Evolutionary conservation across 2,113 vertebrate genomes (phyloP), one percentile per base, ranked within the genome.

Genomic region (Sterrhoptilus dennistouni): DNA sequence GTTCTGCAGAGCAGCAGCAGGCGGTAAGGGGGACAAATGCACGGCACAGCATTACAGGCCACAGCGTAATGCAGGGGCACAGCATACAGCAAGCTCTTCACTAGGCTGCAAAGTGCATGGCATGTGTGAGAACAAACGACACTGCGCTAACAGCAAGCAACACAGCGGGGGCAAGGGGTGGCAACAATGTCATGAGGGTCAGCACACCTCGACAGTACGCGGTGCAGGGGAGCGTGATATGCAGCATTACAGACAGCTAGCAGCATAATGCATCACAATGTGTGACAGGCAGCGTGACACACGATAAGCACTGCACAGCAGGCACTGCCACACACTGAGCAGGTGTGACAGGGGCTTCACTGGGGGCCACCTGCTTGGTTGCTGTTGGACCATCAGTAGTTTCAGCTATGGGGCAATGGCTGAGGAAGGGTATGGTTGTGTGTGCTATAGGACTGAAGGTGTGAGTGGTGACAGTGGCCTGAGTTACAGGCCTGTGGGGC

Each of bases 291-390:
- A 25, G 45, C 2, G 1, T 19, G n/a, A 25, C 33, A 19, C 1
- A 20, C 0, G 0, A 13, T 22, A 5, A 19, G 52, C 40, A 61
- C 27, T 2, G 17, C 56, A 2, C 22, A 25, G 54, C 42, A 74
- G 50, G 16, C 2, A 2, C 23, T 27, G 16, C n/a, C 69, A 19
- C 0, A 2, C 45, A 19, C 56, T 0, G 0, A 22, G 5, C 1
- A 12, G 38, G 23, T 31, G 52, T 54, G 31, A 33, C 6, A 8
- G 38, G 23, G 0, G 2, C 63, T 68, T 29, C 0, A 0, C 14
- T 3, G 12, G 31, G 45, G 4, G 21, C 20, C 57, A 8, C 36
- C 0, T 0, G 40, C 40, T 91, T 19, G 23, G 63, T 45, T 2
- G 15, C 61, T 80, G 13, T 19, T 21, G 35, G 31, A 45, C 42